phyloP scores from a whole-genome alignment of 2,888 invertebrate genomes.

The Xestia c-nigrum region DNA sequence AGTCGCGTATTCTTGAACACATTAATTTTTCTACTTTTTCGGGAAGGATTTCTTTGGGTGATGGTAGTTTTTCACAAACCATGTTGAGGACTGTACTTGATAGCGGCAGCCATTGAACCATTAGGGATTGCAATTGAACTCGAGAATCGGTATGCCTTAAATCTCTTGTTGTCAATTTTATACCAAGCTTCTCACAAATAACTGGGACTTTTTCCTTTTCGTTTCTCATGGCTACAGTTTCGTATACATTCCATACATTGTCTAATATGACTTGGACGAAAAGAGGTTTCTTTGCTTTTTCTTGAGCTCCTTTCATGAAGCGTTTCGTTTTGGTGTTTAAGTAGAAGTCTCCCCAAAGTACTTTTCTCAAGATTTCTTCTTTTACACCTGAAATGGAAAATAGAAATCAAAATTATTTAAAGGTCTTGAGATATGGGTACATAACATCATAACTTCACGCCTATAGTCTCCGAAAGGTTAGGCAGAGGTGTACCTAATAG shows the following conservation, averaged over 20 bases:
- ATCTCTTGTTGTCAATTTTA: conserved; percentile 94
- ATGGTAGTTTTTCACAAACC: conserved; percentile 95
- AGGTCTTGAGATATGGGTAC: background rate
- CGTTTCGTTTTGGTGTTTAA: conserved; percentile 95
- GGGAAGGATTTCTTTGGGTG: conserved; percentile 93
- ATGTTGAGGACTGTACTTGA: conserved; percentile 95
- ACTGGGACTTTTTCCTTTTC: conserved; percentile 93
- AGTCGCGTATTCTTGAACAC: conserved; percentile 93
- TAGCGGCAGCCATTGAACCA: conserved; percentile 97
- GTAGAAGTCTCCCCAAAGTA: conserved; percentile 98
- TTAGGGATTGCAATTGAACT: conserved; percentile 94
- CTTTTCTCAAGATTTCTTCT: conserved; percentile 93
- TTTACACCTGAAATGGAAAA: conserved; percentile 91
- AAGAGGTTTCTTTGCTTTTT: conserved; percentile 97
- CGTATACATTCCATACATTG: conserved; percentile 97
- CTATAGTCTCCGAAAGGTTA: too few species aligned
- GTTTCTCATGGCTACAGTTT: conserved; percentile 94
- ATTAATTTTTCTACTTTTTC: conserved; percentile 96
- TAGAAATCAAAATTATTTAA: background rate
- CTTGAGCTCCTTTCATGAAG: conserved; percentile 96
- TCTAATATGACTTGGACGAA: conserved; percentile 98
- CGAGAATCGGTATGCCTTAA: conserved; percentile 94
- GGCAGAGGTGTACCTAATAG: too few species aligned
- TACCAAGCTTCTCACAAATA: conserved; percentile 94
- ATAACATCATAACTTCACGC: too few species aligned